Evolutionary conservation across 2,113 vertebrate species (phyloP).

Genomic region (Notarius quadriscutis): DNA sequence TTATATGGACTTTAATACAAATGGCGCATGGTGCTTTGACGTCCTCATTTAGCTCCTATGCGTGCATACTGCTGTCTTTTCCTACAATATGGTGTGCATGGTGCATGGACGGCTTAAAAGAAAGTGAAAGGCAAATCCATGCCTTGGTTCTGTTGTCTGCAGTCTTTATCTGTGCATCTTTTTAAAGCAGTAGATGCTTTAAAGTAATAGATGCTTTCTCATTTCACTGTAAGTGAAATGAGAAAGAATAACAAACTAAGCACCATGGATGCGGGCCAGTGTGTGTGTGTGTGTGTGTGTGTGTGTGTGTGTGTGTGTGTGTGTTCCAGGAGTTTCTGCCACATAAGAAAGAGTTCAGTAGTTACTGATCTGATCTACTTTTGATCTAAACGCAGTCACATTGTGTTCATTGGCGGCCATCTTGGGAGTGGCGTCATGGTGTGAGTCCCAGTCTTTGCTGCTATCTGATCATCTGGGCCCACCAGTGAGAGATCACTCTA

Average conservation of each 20-base stretch:
- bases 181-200: not conserved
- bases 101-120: not conserved
- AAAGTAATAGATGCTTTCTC: not conserved
- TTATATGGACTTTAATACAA: slow-evolving; percentile 6
- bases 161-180: slow-evolving; percentile 12
- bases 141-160: not conserved
- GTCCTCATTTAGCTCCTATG: slow-evolving; percentile 1
- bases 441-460: slow-evolving; percentile 8
- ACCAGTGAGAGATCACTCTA: slow-evolving; percentile 6
- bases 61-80: not conserved
- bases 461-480: slow-evolving; percentile 38
- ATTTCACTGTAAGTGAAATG: not conserved
- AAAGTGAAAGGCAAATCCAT: not conserved
- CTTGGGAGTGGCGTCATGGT: slow-evolving; percentile 25
- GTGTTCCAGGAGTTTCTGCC: not conserved
- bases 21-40: not conserved
- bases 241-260: slow-evolving; percentile 17
- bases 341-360: not conserved
- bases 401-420: slow-evolving; percentile 7
- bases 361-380: slow-evolving; percentile 16
- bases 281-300: not conserved
- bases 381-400: slow-evolving; percentile 14
- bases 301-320: slow-evolving; percentile 4
- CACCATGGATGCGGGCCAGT: not conserved
- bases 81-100: not conserved